These are phyloP conservation scores for Cactoblastis cactorum DNA, from an alignment of 2,888 invertebrate genomes.

Conservation along the genomic window DNA sequence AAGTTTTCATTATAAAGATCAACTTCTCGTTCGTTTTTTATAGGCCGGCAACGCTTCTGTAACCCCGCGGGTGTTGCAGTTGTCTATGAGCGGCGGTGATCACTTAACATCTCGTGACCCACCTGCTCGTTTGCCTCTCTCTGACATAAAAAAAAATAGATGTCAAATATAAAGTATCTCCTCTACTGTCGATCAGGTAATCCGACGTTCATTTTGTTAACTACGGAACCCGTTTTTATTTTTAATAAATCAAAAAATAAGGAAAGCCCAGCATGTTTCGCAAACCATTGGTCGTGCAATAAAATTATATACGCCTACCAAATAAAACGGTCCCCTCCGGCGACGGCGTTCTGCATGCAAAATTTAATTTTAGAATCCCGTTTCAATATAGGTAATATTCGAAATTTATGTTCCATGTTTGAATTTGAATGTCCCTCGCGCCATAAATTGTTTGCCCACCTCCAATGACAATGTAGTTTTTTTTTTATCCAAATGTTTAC, in stretches of 20 bases:
- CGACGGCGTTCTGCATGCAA: slow-evolving; percentile 73
- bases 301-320: slow-evolving; percentile 79
- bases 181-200: no score
- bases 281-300: slow-evolving; percentile 75
- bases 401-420: slow-evolving; percentile 72
- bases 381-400: slow-evolving; percentile 77
- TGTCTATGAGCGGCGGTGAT: no score
- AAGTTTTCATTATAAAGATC: no score
- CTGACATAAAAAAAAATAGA: no score
- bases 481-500: slow-evolving; percentile 22
- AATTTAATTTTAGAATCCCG: slow-evolving; percentile 77
- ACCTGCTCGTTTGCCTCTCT: no score
- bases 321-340: slow-evolving; percentile 64
- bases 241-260: slow-evolving; percentile 46
- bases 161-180: no score
- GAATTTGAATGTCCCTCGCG: slow-evolving; percentile 59
- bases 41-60: no score
- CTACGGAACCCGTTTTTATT: no score
- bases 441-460: slow-evolving; percentile 49
- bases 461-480: slow-evolving; percentile 23
- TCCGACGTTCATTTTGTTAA: no score
- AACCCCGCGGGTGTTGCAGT: no score
- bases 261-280: slow-evolving; percentile 61
- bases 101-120: no score
- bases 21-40: no score